phyloP scores from a whole-genome alignment of 2,797 vertebrate species.

The Periophthalmus magnuspinnatus region DNA sequence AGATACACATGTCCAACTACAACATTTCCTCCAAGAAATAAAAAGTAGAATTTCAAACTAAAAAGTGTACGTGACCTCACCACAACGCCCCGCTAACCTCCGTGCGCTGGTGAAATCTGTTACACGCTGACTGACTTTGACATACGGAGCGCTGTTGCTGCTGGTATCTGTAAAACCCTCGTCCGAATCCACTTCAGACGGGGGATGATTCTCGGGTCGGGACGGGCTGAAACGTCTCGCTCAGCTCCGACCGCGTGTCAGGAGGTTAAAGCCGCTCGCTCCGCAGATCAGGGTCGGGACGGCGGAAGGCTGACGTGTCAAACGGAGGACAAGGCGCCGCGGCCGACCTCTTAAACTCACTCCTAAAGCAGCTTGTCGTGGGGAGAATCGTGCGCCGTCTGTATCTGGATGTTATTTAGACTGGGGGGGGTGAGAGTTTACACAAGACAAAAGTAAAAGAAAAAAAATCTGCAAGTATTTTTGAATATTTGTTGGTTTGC shows the following conservation, averaged over 20 bases:
- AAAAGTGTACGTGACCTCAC: background rate
- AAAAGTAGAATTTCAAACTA: conserved; percentile 10
- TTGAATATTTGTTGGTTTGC: background rate
- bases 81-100: background rate
- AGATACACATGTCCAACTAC: background rate
- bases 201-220: conserved; percentile 1
- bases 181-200: conserved; percentile 17
- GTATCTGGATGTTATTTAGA: background rate
- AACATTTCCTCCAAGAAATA: conserved; percentile 5
- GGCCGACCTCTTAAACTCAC: conserved; percentile 11
- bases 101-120: conserved; percentile 3
- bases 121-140: conserved; percentile 3
- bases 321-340: conserved; percentile 14
- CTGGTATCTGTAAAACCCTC: background rate
- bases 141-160: background rate
- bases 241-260: conserved; percentile 19
- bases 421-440: background rate
- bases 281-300: conserved; percentile 16
- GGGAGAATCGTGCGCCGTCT: conserved; percentile 3
- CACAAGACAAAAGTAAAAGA: background rate
- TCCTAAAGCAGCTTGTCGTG: background rate
- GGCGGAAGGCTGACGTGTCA: conserved; percentile 20
- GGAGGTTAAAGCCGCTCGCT: conserved; percentile 41
- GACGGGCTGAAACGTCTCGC: conserved; percentile 4
- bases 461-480: too few species aligned